Evolutionary conservation across 2,797 vertebrate species (phyloP).

Genomic region (Cirrhinus molitorella): DNA sequence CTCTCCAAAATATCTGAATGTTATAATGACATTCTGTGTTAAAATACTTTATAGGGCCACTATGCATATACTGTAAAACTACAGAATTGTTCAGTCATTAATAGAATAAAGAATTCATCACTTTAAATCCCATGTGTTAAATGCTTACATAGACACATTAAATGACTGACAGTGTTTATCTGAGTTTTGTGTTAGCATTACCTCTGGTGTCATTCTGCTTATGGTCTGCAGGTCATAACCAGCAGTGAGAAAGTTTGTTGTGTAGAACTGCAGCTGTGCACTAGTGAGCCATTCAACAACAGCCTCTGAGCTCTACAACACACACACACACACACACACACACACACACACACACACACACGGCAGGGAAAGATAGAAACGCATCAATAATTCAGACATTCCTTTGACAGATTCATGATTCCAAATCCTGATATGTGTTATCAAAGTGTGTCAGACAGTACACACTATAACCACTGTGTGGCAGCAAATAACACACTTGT

Average conservation of each 20-base stretch:
- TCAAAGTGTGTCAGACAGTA: constrained; percentile 7
- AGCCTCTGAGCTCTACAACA: constrained; percentile 90
- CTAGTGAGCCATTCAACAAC: constrained; percentile 96
- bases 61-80: neutral
- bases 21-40: neutral
- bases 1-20: neutral
- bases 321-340: constrained; percentile 50
- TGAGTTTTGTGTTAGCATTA: constrained; percentile 69
- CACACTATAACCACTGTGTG: constrained; percentile 29
- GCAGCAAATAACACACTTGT: constrained; percentile 17
- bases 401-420: neutral
- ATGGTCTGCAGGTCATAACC: constrained; percentile 98
- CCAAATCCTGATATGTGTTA: neutral
- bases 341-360: neutral
- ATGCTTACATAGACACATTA: neutral
- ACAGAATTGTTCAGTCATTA: too few relatives aligned
- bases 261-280: constrained; percentile 98
- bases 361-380: constrained; percentile 1
- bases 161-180: neutral
- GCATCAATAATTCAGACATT: constrained; percentile 5
- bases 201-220: constrained; percentile 96
- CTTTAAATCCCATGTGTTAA: neutral
- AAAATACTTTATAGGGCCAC: neutral
- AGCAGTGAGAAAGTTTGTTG: constrained; percentile 94
- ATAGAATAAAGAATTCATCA: too few relatives aligned